These are phyloP conservation scores for Hipparchia sbordonii DNA, from an alignment of 2,888 invertebrate species.

Conservation along the genomic window DNA sequence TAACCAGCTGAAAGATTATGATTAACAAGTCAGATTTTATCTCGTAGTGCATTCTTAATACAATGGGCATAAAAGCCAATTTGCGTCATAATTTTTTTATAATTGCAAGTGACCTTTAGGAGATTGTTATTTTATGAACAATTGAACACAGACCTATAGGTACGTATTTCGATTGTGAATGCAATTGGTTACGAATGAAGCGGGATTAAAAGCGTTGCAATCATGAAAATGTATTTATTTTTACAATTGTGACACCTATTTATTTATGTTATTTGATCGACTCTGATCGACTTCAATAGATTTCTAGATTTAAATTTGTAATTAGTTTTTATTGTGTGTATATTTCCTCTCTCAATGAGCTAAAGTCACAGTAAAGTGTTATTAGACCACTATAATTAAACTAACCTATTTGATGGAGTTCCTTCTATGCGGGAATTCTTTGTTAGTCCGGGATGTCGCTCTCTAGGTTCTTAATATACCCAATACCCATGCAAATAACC, in stretches of 20 bases:
- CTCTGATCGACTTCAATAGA: not conserved
- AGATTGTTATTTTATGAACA: conserved; percentile 31
- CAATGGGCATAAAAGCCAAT: conserved; percentile 23
- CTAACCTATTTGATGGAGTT: too few relatives aligned
- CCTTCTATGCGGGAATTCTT: too few relatives aligned
- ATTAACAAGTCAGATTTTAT: conserved; percentile 20
- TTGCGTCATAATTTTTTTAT: conserved; percentile 18
- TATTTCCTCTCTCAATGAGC: too few relatives aligned
- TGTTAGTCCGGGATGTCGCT: too few relatives aligned
- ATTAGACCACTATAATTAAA: too few relatives aligned
- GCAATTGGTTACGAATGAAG: conserved; percentile 24
- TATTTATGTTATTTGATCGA: not conserved
- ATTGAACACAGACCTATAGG: not conserved
- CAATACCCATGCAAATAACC: too few relatives aligned
- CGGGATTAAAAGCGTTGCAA: conserved; percentile 9
- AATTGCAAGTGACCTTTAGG: conserved; percentile 33
- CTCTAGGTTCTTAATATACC: too few relatives aligned
- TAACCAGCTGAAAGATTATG: conserved; percentile 19
- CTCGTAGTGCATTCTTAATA: conserved; percentile 21
- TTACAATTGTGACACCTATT: not conserved
- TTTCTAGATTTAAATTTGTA: conserved; percentile 13
- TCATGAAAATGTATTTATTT: conserved; percentile 1
- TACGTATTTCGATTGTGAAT: conserved; percentile 22
- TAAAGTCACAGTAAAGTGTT: too few relatives aligned
- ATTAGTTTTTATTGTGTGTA: not conserved